phyloP scores from a whole-genome alignment of 2,888 invertebrate genomes.

The Galerucella nymphaeae region DNA sequence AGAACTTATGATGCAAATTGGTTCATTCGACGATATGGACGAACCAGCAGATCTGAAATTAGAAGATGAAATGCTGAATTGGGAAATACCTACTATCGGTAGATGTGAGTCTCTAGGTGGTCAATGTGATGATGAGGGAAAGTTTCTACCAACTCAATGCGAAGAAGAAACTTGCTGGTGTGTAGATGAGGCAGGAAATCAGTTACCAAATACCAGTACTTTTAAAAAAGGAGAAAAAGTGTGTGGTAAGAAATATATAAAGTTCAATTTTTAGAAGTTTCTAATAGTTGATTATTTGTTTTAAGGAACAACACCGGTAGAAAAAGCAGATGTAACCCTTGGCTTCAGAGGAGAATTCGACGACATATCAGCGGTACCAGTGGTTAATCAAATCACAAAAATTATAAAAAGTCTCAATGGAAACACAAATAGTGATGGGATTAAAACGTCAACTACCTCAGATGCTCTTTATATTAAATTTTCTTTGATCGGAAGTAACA shows the following conservation, averaged over 20 bases:
- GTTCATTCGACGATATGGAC: conserved; percentile 67
- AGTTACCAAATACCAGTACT: conserved; percentile 71
- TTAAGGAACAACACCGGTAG: conserved; percentile 75
- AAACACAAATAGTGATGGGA: conserved; percentile 65
- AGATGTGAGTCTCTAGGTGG: conserved; percentile 66
- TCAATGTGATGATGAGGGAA: conserved; percentile 76
- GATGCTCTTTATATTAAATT: conserved; percentile 71
- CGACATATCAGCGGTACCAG: conserved; percentile 66
- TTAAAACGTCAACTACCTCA: conserved; percentile 67
- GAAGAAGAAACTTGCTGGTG: conserved; percentile 83
- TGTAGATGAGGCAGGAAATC: conserved; percentile 85
- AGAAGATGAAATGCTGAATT: conserved; percentile 46
- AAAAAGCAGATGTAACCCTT: conserved; percentile 79
- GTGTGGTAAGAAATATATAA: conserved; percentile 65
- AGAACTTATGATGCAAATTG: conserved; percentile 76
- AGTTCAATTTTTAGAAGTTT: neutral
- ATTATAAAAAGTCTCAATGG: conserved; percentile 66
- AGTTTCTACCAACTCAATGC: conserved; percentile 82
- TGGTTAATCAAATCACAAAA: conserved; percentile 64
- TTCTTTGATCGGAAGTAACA: conserved; percentile 76
- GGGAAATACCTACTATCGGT: conserved; percentile 56
- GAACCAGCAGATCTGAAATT: conserved; percentile 63
- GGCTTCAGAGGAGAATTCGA: conserved; percentile 76
- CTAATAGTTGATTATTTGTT: neutral
- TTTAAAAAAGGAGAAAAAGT: conserved; percentile 70